Conservation (phyloP, 2,888 invertebrate species). For the Allacma fusca region DNA sequence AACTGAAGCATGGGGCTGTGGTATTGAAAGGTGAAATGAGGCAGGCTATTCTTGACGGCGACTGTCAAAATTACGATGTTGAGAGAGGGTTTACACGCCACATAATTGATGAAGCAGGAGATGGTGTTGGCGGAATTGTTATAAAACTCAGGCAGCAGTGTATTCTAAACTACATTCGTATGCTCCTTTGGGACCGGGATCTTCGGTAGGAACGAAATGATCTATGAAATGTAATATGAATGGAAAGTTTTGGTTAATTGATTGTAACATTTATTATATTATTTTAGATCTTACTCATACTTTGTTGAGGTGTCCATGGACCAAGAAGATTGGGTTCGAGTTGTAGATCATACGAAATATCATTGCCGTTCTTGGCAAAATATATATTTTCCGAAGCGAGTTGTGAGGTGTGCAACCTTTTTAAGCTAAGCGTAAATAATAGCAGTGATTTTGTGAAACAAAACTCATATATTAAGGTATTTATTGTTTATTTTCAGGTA, state of each 20-base stretch:
- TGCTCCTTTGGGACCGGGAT: constrained; percentile 95
- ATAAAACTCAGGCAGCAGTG: constrained; percentile 81
- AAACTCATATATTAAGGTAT: too few relatives aligned
- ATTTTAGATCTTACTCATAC: constrained; percentile 81
- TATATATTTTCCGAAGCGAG: constrained; percentile 87
- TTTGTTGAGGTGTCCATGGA: constrained; percentile 87
- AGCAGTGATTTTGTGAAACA: not conserved
- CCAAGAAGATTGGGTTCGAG: constrained; percentile 88
- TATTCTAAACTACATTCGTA: constrained; percentile 91
- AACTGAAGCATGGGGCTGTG: constrained; percentile 78
- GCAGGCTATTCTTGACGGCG: constrained; percentile 87
- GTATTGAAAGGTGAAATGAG: constrained; percentile 91
- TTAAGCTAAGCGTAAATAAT: too few relatives aligned
- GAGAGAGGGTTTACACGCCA: constrained; percentile 92
- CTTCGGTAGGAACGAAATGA: constrained; percentile 63
- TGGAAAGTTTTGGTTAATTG: too few relatives aligned
- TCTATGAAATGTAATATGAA: constrained; percentile 13
- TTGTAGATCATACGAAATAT: constrained; percentile 90
- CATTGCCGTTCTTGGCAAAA: constrained; percentile 97
- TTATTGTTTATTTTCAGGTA: constrained; percentile 55
- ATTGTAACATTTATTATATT: too few relatives aligned
- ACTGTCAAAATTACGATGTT: constrained; percentile 86
- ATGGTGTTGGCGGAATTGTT: constrained; percentile 74
- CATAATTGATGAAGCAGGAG: constrained; percentile 77
- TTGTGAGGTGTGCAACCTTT: constrained; percentile 69